A percentile compares a stretch with the other conserved stretches of the same genome.
phyloP scores from a whole-genome alignment of 2,888 invertebrate genomes.

The Myopa testacea region DNA sequence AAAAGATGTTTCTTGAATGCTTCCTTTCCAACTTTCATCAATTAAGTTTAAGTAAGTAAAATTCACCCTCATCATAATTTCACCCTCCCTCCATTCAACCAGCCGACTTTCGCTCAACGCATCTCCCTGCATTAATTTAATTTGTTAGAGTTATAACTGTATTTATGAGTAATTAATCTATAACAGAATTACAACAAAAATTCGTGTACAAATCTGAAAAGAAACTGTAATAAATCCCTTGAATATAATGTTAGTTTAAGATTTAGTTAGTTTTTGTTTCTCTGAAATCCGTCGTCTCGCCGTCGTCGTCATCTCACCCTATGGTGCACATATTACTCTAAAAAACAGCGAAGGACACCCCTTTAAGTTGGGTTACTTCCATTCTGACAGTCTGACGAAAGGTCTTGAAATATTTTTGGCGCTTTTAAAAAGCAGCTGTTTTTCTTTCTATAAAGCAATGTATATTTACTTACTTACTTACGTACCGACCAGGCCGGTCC shows the following conservation, averaged over 20 bases:
- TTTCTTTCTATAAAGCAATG: not conserved
- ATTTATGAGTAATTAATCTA: not conserved
- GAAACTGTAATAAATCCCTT: too few relatives aligned
- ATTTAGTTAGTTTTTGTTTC: not conserved
- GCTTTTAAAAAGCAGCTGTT: conserved; percentile 30
- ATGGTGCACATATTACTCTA: conserved; percentile 15
- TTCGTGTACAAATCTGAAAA: too few relatives aligned
- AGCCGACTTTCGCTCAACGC: too few relatives aligned
- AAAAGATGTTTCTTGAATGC: too few relatives aligned
- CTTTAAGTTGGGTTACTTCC: not conserved
- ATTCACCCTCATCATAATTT: too few relatives aligned
- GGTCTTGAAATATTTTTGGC: conserved; percentile 32
- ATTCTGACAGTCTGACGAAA: conserved; percentile 4
- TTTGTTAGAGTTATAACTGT: not conserved
- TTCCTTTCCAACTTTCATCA: too few relatives aligned
- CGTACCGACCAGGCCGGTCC: too few relatives aligned
- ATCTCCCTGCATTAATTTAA: not conserved
- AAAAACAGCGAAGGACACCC: conserved; percentile 4
- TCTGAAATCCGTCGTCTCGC: not conserved
- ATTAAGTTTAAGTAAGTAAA: too few relatives aligned
- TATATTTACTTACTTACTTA: not conserved
- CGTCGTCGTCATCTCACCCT: not conserved
- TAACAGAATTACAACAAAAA: not conserved
- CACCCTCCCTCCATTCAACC: too few relatives aligned
- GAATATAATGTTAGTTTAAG: too few relatives aligned